Percentiles rank a stretch among this genome's conserved stretches.
These are phyloP conservation scores for Ichneumoninae sp. DNA, from an alignment of 2,888 invertebrate genomes.

Conservation along the genomic window DNA sequence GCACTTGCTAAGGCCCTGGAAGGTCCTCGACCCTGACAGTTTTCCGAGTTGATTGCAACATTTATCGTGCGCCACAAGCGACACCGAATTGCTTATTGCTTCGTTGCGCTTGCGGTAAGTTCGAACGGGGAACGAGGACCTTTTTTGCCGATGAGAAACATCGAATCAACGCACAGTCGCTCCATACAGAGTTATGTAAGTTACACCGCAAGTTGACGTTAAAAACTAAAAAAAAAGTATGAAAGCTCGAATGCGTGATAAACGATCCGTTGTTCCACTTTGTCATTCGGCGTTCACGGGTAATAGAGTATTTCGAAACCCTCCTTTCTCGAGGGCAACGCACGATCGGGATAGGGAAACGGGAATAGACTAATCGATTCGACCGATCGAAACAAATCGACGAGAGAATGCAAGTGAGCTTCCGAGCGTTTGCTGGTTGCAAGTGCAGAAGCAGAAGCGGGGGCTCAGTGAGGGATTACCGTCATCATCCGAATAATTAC, in stretches of 20 bases:
- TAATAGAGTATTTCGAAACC: conserved; percentile 11
- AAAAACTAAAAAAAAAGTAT: background rate
- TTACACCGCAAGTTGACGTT: background rate
- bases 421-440: conserved; percentile 1
- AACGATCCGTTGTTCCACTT: conserved; percentile 4
- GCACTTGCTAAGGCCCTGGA: conserved; percentile 54
- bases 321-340: conserved; percentile 29
- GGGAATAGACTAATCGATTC: conserved; percentile 78
- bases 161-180: background rate
- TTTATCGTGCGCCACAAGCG: conserved; percentile 39
- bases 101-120: conserved; percentile 1
- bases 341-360: background rate
- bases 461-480: conserved; percentile 77
- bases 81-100: conserved; percentile 11
- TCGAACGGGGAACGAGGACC: conserved; percentile 42
- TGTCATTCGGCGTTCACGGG: background rate
- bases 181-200: background rate
- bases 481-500: conserved; percentile 83
- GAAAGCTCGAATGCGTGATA: background rate
- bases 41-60: conserved; percentile 45
- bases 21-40: conserved; percentile 61
- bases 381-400: conserved; percentile 73
- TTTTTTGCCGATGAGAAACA: conserved; percentile 48
- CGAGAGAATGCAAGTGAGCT: conserved; percentile 62
- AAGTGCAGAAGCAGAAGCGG: conserved; percentile 18